Base-by-base conservation (phyloP, 2,888 invertebrate species). In the Calliscelio sp. region DNA sequence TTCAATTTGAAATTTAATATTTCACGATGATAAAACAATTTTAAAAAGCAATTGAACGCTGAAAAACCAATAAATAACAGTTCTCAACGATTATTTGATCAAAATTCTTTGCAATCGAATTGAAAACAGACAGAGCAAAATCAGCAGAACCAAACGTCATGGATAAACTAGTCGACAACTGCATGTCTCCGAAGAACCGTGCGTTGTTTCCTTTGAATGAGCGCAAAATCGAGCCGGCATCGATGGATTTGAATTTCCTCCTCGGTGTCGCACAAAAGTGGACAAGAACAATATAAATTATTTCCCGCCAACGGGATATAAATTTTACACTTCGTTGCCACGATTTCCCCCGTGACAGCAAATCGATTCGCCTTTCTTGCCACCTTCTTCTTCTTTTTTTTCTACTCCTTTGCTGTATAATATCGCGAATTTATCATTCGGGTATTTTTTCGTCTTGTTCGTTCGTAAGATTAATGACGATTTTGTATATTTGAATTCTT, bases 321-420 rank as follows among this genome's bases (percentile, higher is more conserved):
- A 70, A 79, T 79, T 79, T 61, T 79, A 71, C 79, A 79, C 71
- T 71, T 63, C 63, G 70, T 70, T 79, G 53, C 63, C 55, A 53
- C 79, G 35, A 68, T 71, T 71, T 55, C 38, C 49, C 70, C 7
- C 44, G 61, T 61, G 79, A 71, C 79, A 59, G 63, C 35, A 63
- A 79, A 79, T 79, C 71, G 79, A 79, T 79, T 71, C 53, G 35
- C 71, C 35, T 61, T 55, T 70, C 70, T 71, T 63, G 24, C 46
- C 46, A 49, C 46, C 22, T 49, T 49, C 63, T 71, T 79, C 8
- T 8, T 28, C 28, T 8, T 71, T 71, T 79, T 28, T 8, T 28
- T 8, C 28, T 79, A 53, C 61, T 71, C 63, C 41, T 8, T 25
- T 16, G 16, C 22, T 46, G 32, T 55, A 66, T 32, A 61, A 79